Evolutionary conservation across 2,888 invertebrate genomes (phyloP), one percentile per base, ranked within the genome.

Genomic region (Acanthacorydalis orientalis): DNA sequence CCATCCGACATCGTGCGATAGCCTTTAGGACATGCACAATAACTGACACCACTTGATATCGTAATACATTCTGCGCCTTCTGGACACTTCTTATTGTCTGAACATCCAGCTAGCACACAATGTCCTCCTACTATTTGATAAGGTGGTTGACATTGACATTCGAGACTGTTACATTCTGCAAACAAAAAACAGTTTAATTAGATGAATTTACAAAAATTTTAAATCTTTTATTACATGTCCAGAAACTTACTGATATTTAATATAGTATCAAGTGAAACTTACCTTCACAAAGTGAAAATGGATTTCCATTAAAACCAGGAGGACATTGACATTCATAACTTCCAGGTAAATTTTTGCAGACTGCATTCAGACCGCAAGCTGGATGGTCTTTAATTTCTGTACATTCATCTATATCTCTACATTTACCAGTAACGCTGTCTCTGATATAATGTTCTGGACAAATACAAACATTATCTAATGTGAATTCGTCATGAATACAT

Each of bases 301-400:
- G 90, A 66, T 92, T 91, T 41, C 91, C 91, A 59, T 84, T 86
- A 60, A 84, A 90, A 33, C 88, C 89, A 31, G 79, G 71, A 0
- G 90, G 85, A 58, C 92, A 93, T 58, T 86, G 85, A 57, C 92
- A 93, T 65, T 90, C 90, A 60, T 91, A 93, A 60, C 89, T 89
- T 43, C 92, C 92, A 0, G 91, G 91, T 45, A 91, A 68, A 67
- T 93, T 93, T 62, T 88, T 90, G 59, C 92, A 93, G 49, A 90
- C 77, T 0, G 91, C 89, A 64, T 90, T 89, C 23, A 86, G 66
- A 1, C 91, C 92, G 64, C 92, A 92, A 14, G 86, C 82, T 2
- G 83, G 77, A 55, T 83, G 84, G 48, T 80, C 82, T 47, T 77
- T 67, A 31, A 78, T 69, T 56, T 82, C 80, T 4, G 78, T 75